A percentile compares a stretch with the other conserved stretches of the same genome.
These are phyloP conservation scores for Corythucha ciliata DNA, from an alignment of 2,888 invertebrate species.

Conservation along the genomic window DNA sequence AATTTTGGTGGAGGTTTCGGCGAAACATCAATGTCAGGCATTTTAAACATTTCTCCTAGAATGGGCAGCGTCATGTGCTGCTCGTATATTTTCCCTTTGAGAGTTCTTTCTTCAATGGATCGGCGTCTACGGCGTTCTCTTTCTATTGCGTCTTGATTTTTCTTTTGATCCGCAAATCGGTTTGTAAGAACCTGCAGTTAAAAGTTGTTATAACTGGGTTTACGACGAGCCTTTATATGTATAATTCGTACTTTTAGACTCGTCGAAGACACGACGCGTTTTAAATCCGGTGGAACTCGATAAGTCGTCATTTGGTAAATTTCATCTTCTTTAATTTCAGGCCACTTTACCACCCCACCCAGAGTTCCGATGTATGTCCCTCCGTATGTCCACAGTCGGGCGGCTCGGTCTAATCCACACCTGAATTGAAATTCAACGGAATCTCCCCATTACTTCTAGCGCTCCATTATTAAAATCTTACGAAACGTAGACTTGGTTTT, in stretches of 20 bases:
- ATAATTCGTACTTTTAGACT: constrained; percentile 59
- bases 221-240: too few species aligned
- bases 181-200: too few species aligned
- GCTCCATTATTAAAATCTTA: constrained; percentile 38
- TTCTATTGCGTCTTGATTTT: too few species aligned
- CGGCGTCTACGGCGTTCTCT: too few species aligned
- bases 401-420: constrained; percentile 60
- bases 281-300: constrained; percentile 62
- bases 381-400: constrained; percentile 63
- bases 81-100: too few species aligned
- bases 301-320: constrained; percentile 37
- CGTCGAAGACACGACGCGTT: constrained; percentile 62
- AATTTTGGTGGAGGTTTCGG: too few species aligned
- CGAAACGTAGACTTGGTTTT: constrained; percentile 58
- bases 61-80: too few species aligned
- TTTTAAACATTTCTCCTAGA: too few species aligned
- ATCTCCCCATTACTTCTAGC: not conserved
- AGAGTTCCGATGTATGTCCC: constrained; percentile 50
- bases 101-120: too few species aligned
- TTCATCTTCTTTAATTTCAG: constrained; percentile 40
- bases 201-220: too few species aligned
- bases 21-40: too few species aligned
- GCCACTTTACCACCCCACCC: constrained; percentile 60
- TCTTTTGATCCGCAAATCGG: too few species aligned
- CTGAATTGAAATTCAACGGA: constrained; percentile 41